Percentiles rank a stretch among this genome's conserved stretches.
Conservation (phyloP, 2,113 vertebrate species). For the Cyrtonyx montezumae region DNA sequence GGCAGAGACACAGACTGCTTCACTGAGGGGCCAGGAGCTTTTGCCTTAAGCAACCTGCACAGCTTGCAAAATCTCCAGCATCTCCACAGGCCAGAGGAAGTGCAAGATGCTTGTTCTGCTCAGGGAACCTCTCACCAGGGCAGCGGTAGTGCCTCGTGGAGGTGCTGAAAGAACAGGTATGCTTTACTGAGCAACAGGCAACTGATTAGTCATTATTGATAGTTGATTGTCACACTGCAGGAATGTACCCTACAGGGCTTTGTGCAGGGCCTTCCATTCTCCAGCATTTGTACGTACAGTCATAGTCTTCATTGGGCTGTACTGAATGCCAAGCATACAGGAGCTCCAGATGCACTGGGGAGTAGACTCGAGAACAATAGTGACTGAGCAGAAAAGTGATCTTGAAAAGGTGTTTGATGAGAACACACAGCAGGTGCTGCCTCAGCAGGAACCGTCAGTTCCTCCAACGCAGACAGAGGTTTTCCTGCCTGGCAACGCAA, state of each 20-base stretch:
- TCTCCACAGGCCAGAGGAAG: neutral
- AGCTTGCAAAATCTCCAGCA: rapidly evolving
- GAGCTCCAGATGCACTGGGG: neutral
- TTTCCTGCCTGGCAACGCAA: rapidly evolving
- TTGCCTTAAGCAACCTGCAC: neutral
- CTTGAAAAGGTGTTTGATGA: neutral
- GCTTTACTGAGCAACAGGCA: neutral
- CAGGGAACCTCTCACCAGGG: rapidly evolving
- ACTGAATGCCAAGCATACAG: neutral
- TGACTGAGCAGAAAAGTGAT: neutral
- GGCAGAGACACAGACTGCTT: rapidly evolving
- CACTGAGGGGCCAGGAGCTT: neutral
- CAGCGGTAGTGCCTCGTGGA: neutral
- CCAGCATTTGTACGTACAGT: neutral
- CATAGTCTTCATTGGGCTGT: neutral
- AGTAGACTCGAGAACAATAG: neutral
- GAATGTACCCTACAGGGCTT: neutral
- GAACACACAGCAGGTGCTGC: neutral
- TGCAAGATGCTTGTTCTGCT: neutral
- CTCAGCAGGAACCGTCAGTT: neutral
- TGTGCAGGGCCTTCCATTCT: neutral
- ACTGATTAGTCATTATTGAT: neutral
- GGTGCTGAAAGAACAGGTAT: neutral
- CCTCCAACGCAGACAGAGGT: neutral
- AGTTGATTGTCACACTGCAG: neutral